Evolutionary conservation across 2,888 invertebrate genomes (phyloP).

Genomic region (Eulithis testata): DNA sequence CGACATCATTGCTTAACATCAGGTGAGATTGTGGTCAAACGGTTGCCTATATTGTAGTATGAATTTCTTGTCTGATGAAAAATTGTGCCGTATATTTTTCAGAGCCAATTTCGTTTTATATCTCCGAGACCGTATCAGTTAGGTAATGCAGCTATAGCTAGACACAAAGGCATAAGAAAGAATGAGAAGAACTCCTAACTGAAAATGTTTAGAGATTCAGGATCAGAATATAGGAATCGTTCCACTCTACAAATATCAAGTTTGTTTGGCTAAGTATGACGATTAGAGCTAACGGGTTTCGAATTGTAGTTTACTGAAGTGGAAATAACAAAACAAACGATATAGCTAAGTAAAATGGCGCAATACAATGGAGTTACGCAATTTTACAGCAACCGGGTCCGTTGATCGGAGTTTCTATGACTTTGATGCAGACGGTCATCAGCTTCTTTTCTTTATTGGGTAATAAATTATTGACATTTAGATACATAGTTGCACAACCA

Average conservation of each 20-base stretch:
- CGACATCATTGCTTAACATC: too few relatives aligned
- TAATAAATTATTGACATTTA: slow-evolving; percentile 8
- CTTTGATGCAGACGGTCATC: slow-evolving; percentile 34
- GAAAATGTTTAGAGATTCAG: too few relatives aligned
- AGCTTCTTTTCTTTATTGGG: not conserved
- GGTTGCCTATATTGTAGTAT: too few relatives aligned
- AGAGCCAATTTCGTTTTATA: too few relatives aligned
- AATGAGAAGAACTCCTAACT: too few relatives aligned
- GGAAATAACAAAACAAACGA: slow-evolving; percentile 47
- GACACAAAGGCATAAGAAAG: too few relatives aligned
- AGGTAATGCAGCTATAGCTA: too few relatives aligned
- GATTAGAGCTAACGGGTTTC: slow-evolving; percentile 24
- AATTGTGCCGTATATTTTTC: too few relatives aligned
- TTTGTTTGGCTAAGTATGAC: not conserved
- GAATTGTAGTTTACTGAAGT: slow-evolving; percentile 40
- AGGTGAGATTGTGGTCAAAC: too few relatives aligned
- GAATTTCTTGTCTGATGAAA: too few relatives aligned
- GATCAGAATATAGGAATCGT: not conserved
- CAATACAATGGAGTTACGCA: slow-evolving; percentile 45
- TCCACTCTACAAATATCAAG: not conserved
- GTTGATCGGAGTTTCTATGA: slow-evolving; percentile 39
- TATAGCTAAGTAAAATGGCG: slow-evolving; percentile 33
- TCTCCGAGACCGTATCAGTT: too few relatives aligned
- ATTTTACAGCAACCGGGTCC: slow-evolving; percentile 42
- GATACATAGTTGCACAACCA: not conserved